Conservation (phyloP, 2,797 vertebrate species). For the Neoniphon sammara region DNA sequence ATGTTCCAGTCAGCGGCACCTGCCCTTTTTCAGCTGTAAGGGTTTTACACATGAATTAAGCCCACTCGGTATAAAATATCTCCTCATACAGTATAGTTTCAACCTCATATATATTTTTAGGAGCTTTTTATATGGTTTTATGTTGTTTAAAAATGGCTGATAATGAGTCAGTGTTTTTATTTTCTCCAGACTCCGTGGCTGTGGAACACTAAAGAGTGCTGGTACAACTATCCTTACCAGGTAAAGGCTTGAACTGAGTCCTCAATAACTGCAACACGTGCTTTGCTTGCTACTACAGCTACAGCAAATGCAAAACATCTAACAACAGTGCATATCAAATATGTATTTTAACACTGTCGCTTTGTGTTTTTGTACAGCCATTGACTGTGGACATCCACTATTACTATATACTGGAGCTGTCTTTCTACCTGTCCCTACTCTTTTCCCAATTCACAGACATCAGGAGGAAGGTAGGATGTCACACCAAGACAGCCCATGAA, state of each 20-base stretch:
- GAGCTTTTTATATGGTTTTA: slow-evolving; percentile 9
- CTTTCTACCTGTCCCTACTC: slow-evolving; percentile 97
- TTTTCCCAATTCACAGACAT: slow-evolving; percentile 98
- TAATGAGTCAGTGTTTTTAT: slow-evolving; percentile 6
- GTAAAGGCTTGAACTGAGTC: slow-evolving; percentile 76
- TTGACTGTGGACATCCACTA: slow-evolving; percentile 96
- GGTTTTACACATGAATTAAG: not conserved
- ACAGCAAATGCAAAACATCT: no score
- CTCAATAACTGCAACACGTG: no score
- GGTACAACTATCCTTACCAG: slow-evolving; percentile 98
- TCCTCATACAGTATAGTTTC: not conserved
- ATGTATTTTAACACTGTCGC: slow-evolving; percentile 28
- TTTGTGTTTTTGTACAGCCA: slow-evolving; percentile 83
- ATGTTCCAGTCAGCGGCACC: not conserved
- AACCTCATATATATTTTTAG: not conserved
- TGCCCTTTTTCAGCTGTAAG: slow-evolving; percentile 20
- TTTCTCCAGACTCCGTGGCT: slow-evolving; percentile 90
- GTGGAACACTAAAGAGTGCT: slow-evolving; percentile 97
- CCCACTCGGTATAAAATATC: not conserved
- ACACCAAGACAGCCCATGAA: slow-evolving; percentile 6
- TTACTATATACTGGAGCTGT: slow-evolving; percentile 96
- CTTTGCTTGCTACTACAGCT: no score
- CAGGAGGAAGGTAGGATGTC: slow-evolving; percentile 94
- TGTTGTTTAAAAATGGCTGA: not conserved
- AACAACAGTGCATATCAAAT: slow-evolving; percentile 4